phyloP scores from a whole-genome alignment of 2,888 invertebrate species.

The Pseudoips prasinana region DNA sequence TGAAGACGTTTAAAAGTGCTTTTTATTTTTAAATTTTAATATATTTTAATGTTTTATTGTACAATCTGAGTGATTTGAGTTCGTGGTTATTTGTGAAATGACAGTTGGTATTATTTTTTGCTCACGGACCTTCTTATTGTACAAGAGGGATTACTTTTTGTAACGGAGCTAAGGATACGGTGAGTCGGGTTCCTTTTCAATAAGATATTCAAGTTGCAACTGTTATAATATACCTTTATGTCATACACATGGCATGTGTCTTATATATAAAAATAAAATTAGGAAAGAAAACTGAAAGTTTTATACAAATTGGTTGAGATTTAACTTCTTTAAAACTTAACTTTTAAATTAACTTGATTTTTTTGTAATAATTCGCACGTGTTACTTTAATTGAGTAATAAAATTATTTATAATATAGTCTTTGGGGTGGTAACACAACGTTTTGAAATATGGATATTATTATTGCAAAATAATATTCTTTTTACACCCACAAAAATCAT shows the following conservation, averaged over 20 bases:
- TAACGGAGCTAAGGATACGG: slow-evolving; percentile 54
- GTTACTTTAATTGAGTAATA: too few species aligned
- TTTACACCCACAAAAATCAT: too few species aligned
- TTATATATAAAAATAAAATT: slow-evolving; percentile 16
- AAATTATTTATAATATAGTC: too few species aligned
- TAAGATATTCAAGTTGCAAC: slow-evolving; percentile 42
- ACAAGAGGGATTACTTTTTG: slow-evolving; percentile 66
- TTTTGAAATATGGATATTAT: too few species aligned
- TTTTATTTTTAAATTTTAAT: slow-evolving; percentile 26
- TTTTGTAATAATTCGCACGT: too few species aligned
- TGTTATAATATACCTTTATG: slow-evolving; percentile 23
- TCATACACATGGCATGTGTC: slow-evolving; percentile 16
- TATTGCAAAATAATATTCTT: too few species aligned
- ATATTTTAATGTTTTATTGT: slow-evolving; percentile 14
- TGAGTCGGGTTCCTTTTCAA: slow-evolving; percentile 56
- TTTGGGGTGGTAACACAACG: too few species aligned
- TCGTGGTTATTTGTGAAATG: slow-evolving; percentile 44
- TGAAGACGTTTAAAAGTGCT: slow-evolving; percentile 25
- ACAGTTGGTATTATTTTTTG: slow-evolving; percentile 56
- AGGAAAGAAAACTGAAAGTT: slow-evolving; percentile 2
- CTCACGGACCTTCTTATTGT: slow-evolving; percentile 53
- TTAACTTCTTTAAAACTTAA: too few species aligned
- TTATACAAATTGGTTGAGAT: too few species aligned
- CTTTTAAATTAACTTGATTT: too few species aligned
- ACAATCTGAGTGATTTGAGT: slow-evolving; percentile 41